Base-by-base conservation (phyloP, 2,113 vertebrate species). In the Oreochromis spilurus region DNA sequence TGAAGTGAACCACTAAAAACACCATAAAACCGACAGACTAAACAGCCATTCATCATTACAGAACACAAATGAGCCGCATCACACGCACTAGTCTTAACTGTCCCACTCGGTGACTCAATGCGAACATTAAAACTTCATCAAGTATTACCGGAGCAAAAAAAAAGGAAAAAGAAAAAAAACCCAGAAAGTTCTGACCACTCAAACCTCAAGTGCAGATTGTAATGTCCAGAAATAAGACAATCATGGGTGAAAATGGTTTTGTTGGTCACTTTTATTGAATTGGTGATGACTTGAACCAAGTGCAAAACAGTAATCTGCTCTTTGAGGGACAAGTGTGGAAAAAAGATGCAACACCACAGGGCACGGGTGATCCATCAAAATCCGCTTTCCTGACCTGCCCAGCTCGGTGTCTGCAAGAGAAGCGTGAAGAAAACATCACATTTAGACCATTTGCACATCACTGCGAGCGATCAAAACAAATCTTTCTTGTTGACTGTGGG, bases 1-100 rank as follows among this genome's bases (percentile, higher is more conserved):
- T 88, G 86, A 91, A 93, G 89, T 9, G 84, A 89, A 93, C 92
- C 94, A 91, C 95, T 94, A 92, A 93, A 72, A 95, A 94, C 89
- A 83, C 91, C 87, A 94, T 96, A 95, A 96, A 96, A 91, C 89
- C 96, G 82, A 94, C 93, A 96, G 96, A 96, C 95, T 96, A 96
- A 96, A 96, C 95, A 96, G 91, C 92, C 92, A 92, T 96, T 95
- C 94, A 94, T 95, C 95, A 95, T 95, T 90, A 95, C 91, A 34
- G 87, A 60, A 82, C 94, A 93, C 91, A 87, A 90, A 93, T 81
- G 88, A 91, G 89, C 88, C 82, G 87, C 89, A 88, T 93, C 89
- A 87, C 90, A 93, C 88, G 84, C 87, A 84, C 82, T 84, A 88
- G 92, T 85, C 91, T 93, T 79, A 89, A 89, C 88, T 77, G 89